A percentile compares a stretch with the other conserved stretches of the same genome.
phyloP scores from a whole-genome alignment of 2,888 invertebrate genomes.

The Lordiphosa andalusiaca region DNA sequence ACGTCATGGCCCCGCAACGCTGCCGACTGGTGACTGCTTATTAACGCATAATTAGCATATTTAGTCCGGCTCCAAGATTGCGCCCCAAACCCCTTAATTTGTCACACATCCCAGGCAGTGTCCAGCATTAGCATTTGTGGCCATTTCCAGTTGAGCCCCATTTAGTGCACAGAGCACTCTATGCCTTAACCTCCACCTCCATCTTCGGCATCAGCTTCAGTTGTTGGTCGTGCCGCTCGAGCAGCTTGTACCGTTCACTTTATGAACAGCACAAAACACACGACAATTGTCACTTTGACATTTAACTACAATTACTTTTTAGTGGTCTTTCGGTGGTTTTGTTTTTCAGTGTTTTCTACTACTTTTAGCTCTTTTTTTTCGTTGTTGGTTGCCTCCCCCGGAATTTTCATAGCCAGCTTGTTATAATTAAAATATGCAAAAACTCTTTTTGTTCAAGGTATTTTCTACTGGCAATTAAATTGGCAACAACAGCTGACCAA shows the following conservation, averaged over 20 bases:
- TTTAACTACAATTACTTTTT: conserved; percentile 73
- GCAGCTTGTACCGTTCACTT: conserved; percentile 63
- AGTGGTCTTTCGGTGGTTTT: conserved; percentile 58
- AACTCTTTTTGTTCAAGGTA: conserved; percentile 48
- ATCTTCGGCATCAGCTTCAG: background rate
- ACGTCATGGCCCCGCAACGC: conserved; percentile 33
- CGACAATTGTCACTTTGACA: conserved; percentile 72
- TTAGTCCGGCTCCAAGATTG: conserved; percentile 64
- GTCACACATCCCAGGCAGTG: conserved; percentile 23
- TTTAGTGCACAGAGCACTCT: conserved; percentile 46
- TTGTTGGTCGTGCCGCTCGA: conserved; percentile 33
- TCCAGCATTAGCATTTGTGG: conserved; percentile 47
- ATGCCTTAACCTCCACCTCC: conserved; percentile 25
- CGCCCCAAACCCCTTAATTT: conserved; percentile 30
- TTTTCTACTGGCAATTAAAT: conserved; percentile 50
- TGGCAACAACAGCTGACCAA: conserved; percentile 43
- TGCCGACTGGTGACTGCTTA: conserved; percentile 50
- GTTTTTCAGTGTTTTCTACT: conserved; percentile 13
- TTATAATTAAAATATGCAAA: conserved; percentile 70
- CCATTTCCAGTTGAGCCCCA: conserved; percentile 59
- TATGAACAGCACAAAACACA: conserved; percentile 34
- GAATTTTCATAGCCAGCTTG: conserved; percentile 61
- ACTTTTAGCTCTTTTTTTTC: background rate
- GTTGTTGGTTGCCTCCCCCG: conserved; percentile 22
- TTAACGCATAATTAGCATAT: conserved; percentile 75